Evolutionary conservation across 35 echinoderm and acorn worm genomes (phyloP), one percentile per base, ranked within the genome.

Genomic region (Holothuria glaberrima): DNA sequence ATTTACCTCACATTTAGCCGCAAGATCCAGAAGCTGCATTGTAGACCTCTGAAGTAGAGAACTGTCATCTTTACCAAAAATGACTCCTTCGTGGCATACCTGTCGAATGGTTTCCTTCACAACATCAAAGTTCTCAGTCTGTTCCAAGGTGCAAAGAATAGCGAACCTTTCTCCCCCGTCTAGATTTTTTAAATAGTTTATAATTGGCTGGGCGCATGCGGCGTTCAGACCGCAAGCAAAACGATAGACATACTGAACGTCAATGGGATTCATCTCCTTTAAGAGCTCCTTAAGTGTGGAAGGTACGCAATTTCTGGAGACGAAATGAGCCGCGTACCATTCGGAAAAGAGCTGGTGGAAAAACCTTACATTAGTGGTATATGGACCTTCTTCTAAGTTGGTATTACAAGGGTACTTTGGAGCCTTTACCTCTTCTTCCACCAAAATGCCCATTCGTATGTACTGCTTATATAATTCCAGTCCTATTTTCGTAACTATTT

Each of bases 241-340:
- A 9, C 80, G 80, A 16, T 33, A 84, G 1, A 84, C 80, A 48
- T 78, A 78, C 45, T 78, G 74, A 44, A 78, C 33, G 44, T 9
- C n/a, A 46, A 6, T 13, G 0, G 74, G 74, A 10, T 78, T 32
- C n/a, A n/a, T n/a, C n/a, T n/a, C n/a, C n/a, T n/a, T n/a, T n/a
- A n/a, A n/a, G n/a, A n/a, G n/a, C n/a, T n/a, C n/a, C n/a, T n/a
- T 30, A 78, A 27, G 74, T 78, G 25, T 30, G 25, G 33, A 10
- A 78, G 31, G 17, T 41, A n/a, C 10, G 6, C 14, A 1, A n/a
- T n/a, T n/a, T n/a, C n/a, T n/a, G n/a, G 74, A 35, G 45, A 26
- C 44, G 44, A 35, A 27, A 78, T 78, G 74, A 78, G 74, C 74
- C 6, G 74, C 74, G 5, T 78, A 78, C 74, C 74, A 78, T 78